A percentile compares a stretch with the other conserved stretches of the same genome.
Conservation (phyloP, 1,140 invertebrate genomes). For the Nomia melanderi region DNA sequence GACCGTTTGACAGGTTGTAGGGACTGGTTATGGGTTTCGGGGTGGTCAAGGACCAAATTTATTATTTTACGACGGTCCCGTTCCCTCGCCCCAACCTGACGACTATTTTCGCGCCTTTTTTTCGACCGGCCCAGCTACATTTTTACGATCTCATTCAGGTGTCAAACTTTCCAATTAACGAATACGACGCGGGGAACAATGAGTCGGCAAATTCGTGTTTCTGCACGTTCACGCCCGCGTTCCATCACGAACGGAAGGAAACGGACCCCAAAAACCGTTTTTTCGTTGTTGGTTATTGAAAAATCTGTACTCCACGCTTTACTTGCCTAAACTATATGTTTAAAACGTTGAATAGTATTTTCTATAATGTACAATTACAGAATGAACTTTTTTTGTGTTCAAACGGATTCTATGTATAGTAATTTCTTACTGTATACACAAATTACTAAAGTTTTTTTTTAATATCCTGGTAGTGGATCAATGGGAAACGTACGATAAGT, state of each 20-base stretch:
- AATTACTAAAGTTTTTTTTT: too few species aligned
- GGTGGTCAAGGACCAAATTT: constrained; percentile 46
- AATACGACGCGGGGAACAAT: constrained; percentile 34
- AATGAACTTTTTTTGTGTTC: too few species aligned
- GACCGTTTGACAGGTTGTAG: constrained; percentile 41
- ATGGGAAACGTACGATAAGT: too few species aligned
- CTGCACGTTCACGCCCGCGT: constrained; percentile 36
- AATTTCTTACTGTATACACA: too few species aligned
- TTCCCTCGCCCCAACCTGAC: neutral
- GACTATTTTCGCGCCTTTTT: constrained; percentile 46
- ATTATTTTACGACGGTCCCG: constrained; percentile 42
- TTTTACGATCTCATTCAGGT: constrained; percentile 51
- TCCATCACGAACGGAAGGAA: constrained; percentile 26
- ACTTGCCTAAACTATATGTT: neutral
- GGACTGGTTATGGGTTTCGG: constrained; percentile 37
- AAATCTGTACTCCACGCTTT: neutral
- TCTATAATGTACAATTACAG: too few species aligned
- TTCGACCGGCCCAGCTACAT: neutral
- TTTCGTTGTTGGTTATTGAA: constrained; percentile 2
- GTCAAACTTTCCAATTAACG: constrained; percentile 50
- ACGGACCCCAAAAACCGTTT: constrained; percentile 24
- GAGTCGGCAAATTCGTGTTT: constrained; percentile 35
- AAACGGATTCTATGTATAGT: too few species aligned
- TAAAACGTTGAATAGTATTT: too few species aligned
- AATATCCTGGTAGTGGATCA: neutral